A percentile compares a stretch with the other conserved stretches of the same genome.
Conservation (phyloP, 2,888 invertebrate genomes). For the Perdita meconis region DNA sequence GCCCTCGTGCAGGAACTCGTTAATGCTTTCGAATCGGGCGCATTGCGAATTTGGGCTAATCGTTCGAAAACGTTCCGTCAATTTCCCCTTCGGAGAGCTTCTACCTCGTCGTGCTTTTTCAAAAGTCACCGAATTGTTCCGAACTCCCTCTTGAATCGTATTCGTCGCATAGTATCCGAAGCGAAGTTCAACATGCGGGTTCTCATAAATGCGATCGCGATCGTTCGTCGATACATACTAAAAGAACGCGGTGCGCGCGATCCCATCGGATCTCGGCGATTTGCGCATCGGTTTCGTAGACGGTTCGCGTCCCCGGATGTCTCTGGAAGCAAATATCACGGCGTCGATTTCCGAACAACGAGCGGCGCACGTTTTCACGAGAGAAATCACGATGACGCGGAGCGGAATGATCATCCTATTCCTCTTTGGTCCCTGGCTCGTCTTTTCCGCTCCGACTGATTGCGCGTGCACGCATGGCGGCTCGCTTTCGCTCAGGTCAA, state of each 20-base stretch:
- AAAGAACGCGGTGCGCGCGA: too few species aligned
- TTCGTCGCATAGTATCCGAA: neutral
- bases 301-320: neutral
- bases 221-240: too few species aligned
- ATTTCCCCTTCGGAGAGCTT: conserved; percentile 17
- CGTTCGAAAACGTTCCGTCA: conserved; percentile 31
- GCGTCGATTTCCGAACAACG: neutral
- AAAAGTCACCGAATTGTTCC: neutral
- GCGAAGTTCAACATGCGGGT: too few species aligned
- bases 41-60: conserved; percentile 65
- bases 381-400: conserved; percentile 28
- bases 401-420: conserved; percentile 51
- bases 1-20: conserved; percentile 39
- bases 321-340: neutral
- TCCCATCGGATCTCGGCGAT: too few species aligned
- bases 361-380: conserved; percentile 1
- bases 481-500: conserved; percentile 73
- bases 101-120: neutral
- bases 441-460: conserved; percentile 70
- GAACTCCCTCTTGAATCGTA: neutral
- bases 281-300: neutral
- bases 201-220: too few species aligned
- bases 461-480: conserved; percentile 69
- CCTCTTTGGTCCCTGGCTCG: conserved; percentile 45
- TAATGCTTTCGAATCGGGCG: conserved; percentile 62